These are phyloP conservation scores for Tenualosa ilisha DNA, from an alignment of 2,797 vertebrate species.

Conservation along the genomic window DNA sequence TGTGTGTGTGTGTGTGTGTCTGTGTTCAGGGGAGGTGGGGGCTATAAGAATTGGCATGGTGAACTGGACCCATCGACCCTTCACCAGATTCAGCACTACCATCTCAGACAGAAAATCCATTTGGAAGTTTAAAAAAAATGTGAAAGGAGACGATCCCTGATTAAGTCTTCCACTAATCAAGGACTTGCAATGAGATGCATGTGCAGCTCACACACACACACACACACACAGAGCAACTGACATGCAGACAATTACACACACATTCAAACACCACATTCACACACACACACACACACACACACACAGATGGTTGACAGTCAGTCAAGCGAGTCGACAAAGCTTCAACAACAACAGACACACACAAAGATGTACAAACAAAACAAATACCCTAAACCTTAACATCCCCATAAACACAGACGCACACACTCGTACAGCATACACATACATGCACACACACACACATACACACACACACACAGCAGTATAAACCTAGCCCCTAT, in stretches of 20 bases:
- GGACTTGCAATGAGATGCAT: background rate
- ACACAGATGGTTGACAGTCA: too few species aligned
- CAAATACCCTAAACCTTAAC: too few species aligned
- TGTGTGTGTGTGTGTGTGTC: background rate
- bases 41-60: background rate
- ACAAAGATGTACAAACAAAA: too few species aligned
- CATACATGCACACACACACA: too few species aligned
- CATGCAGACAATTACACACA: too few species aligned
- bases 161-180: background rate
- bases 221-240: background rate
- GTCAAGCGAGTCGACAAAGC: too few species aligned
- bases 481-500: background rate
- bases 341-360: too few species aligned
- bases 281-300: too few species aligned
- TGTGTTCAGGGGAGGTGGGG: background rate
- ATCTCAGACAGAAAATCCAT: conserved; percentile 10
- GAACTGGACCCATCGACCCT: background rate
- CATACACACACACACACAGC: background rate
- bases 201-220: background rate
- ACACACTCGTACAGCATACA: too few species aligned
- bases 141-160: background rate
- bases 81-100: background rate
- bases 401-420: too few species aligned
- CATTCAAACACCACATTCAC: background rate
- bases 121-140: background rate